phyloP scores from a whole-genome alignment of 2,888 invertebrate genomes.

The Tetramorium bicarinatum region DNA sequence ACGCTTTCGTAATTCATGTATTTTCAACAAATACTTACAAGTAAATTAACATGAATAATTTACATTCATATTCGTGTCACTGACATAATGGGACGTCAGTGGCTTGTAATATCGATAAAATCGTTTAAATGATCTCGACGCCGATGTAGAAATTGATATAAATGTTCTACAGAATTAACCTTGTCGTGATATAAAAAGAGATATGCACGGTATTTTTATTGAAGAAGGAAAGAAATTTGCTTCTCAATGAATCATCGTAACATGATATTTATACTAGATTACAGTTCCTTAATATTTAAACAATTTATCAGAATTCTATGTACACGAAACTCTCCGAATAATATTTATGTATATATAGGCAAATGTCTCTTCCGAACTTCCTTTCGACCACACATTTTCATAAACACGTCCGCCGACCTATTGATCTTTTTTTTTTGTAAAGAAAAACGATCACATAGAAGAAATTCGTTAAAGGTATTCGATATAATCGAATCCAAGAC shows the following conservation, averaged over 20 bases:
- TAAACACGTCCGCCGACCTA: not conserved
- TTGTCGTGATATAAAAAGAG: constrained; percentile 13
- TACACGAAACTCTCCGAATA: constrained; percentile 39
- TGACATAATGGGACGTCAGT: not conserved
- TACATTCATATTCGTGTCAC: constrained; percentile 5
- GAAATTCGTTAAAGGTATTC: not conserved
- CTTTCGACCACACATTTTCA: not conserved
- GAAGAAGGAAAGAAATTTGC: constrained; percentile 33
- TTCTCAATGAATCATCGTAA: constrained; percentile 39
- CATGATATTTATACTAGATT: constrained; percentile 56
- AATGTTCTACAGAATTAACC: constrained; percentile 18
- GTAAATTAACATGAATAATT: constrained; percentile 50
- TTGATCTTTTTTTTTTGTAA: not conserved
- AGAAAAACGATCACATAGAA: not conserved
- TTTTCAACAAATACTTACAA: constrained; percentile 47
- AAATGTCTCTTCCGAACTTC: not conserved
- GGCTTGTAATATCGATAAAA: constrained; percentile 23
- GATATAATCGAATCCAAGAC: not conserved
- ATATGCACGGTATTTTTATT: constrained; percentile 43
- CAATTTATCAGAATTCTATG: constrained; percentile 38
- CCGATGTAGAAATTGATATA: constrained; percentile 14
- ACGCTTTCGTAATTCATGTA: constrained; percentile 39
- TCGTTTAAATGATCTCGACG: constrained; percentile 25
- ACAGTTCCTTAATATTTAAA: constrained; percentile 42
- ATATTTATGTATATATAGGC: constrained; percentile 2